A percentile compares a stretch with the other conserved stretches of the same genome.
These are phyloP conservation scores for Heterodera filipjevi DNA, from an alignment of 2,888 invertebrate species.

Conservation along the genomic window DNA sequence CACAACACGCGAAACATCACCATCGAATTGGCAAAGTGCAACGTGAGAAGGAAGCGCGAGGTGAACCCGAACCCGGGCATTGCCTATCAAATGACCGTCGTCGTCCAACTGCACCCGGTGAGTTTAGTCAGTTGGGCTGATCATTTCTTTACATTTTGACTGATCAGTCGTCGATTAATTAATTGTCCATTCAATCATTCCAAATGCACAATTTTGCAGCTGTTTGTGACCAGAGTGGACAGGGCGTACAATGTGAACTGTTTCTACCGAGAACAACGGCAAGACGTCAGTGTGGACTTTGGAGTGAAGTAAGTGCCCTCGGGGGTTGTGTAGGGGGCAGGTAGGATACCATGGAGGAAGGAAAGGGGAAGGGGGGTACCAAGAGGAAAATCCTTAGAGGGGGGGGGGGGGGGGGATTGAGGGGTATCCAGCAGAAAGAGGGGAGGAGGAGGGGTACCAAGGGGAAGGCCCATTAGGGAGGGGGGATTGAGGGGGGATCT, in stretches of 20 bases:
- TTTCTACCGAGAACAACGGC: constrained; percentile 60
- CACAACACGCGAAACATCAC: constrained; percentile 47
- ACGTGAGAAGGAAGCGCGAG: constrained; percentile 59
- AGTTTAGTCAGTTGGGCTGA: not conserved
- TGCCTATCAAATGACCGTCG: constrained; percentile 60
- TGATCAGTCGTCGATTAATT: no score
- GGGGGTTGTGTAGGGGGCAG: no score
- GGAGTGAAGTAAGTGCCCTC: constrained; percentile 46
- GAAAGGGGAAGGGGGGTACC: no score
- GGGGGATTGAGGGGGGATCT: no score
- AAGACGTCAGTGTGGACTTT: constrained; percentile 53
- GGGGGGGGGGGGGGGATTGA: not conserved
- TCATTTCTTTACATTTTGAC: no score
- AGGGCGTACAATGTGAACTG: constrained; percentile 62
- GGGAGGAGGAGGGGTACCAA: no score
- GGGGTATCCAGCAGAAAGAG: no score
- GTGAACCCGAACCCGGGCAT: constrained; percentile 60
- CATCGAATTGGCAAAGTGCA: constrained; percentile 60
- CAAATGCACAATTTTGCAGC: constrained; percentile 35
- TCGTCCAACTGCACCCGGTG: constrained; percentile 63
- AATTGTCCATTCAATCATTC: not conserved
- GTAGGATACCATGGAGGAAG: no score
- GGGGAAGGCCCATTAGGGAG: no score
- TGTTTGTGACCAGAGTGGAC: constrained; percentile 56
- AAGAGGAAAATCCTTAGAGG: no score